Percentiles rank a stretch among this genome's conserved stretches.
These are phyloP conservation scores for Onchidella celtica DNA, from an alignment of 2,888 invertebrate species.

Conservation along the genomic window DNA sequence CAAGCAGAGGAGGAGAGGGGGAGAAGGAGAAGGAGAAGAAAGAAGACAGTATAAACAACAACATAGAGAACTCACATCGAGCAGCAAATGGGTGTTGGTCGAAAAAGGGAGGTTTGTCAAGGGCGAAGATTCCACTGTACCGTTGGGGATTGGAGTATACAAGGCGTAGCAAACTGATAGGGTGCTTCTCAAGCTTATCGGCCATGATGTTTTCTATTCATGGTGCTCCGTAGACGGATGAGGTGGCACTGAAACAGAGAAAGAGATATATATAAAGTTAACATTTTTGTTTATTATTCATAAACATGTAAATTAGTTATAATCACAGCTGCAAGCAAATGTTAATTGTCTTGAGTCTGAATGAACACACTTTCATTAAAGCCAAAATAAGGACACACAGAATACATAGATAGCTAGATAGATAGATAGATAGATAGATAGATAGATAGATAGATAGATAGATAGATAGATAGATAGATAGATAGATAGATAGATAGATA, in stretches of 20 bases:
- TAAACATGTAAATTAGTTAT: too few relatives aligned
- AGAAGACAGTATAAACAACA: background rate
- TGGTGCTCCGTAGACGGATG: background rate
- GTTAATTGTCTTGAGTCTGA: too few relatives aligned
- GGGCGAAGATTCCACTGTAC: constrained; percentile 29
- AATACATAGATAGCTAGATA: background rate
- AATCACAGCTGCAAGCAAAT: too few relatives aligned
- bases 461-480: background rate
- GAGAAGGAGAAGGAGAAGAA: background rate
- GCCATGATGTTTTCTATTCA: constrained; percentile 6
- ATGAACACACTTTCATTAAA: too few relatives aligned
- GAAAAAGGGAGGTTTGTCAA: background rate
- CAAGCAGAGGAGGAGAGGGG: background rate
- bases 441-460: background rate
- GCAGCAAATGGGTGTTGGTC: constrained; percentile 7
- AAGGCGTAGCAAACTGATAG: constrained; percentile 16
- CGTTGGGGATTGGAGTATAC: constrained; percentile 38
- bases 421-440: background rate
- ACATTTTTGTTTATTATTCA: too few relatives aligned
- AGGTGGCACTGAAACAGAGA: background rate
- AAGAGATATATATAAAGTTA: too few relatives aligned
- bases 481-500: background rate
- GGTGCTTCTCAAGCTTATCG: background rate
- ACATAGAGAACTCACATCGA: constrained; percentile 19
- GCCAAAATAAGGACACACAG: background rate